phyloP scores from a whole-genome alignment of 30 jellyfish, hydroid and myxozoan species.

The Aurelia coerulea region DNA sequence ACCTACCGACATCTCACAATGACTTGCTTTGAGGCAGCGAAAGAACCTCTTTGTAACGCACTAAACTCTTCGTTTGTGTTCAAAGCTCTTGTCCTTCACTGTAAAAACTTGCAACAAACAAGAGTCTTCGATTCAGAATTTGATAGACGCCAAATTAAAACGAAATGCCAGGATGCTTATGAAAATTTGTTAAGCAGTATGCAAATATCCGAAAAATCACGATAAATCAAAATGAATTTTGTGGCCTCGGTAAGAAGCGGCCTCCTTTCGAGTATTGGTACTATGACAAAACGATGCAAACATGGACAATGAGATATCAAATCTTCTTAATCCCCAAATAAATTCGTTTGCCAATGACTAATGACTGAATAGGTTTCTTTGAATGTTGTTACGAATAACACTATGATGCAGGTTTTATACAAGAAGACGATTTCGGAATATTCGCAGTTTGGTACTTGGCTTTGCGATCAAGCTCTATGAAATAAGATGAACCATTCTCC shows the following conservation, averaged over 20 bases:
- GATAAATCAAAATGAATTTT: conserved; percentile 32
- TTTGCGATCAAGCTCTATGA: not conserved
- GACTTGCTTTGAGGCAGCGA: too few relatives aligned
- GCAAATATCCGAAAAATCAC: conserved; percentile 45
- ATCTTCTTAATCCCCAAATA: conserved; percentile 17
- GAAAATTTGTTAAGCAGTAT: conserved; percentile 27
- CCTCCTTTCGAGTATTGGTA: not conserved
- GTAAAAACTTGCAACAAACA: too few relatives aligned
- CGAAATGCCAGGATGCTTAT: conserved; percentile 27
- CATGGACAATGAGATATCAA: not conserved
- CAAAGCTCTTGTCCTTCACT: too few relatives aligned
- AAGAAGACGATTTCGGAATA: not conserved
- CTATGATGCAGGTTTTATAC: not conserved
- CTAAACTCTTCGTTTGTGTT: too few relatives aligned
- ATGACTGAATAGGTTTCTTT: not conserved
- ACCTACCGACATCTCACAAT: too few relatives aligned
- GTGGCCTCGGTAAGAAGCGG: conserved; percentile 23
- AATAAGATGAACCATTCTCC: too few relatives aligned
- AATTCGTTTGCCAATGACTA: not conserved
- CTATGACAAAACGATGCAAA: conserved; percentile 27
- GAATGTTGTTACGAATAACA: not conserved
- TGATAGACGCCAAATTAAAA: not conserved
- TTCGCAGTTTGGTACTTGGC: conserved; percentile 11
- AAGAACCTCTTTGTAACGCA: too few relatives aligned
- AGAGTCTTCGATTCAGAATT: too few relatives aligned